Evolutionary conservation across 2,888 invertebrate species (phyloP), one percentile per base, ranked within the genome.

Genomic region (Conomelus anceps): DNA sequence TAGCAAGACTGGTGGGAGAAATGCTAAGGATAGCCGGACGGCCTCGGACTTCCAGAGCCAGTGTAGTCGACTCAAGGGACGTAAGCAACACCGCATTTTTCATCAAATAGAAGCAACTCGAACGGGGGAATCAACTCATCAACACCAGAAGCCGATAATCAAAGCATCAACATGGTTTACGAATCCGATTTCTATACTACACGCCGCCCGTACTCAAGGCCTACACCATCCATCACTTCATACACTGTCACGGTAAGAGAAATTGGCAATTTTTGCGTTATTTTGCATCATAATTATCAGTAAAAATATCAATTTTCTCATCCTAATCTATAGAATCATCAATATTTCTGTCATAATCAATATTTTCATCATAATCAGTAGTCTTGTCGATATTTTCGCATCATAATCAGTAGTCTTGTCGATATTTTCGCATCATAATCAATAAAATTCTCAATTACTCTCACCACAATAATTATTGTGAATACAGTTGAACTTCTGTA

Each of bases 131-230:
- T n/a, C n/a, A n/a, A n/a, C n/a, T n/a, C n/a, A n/a, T n/a, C n/a
- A n/a, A n/a, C n/a, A n/a, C n/a, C n/a, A n/a, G n/a, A n/a, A n/a
- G n/a, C n/a, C n/a, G n/a, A n/a, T n/a, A n/a, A n/a, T n/a, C n/a
- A n/a, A n/a, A n/a, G n/a, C n/a, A n/a, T n/a, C 92, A 95, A 94
- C 94, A 98, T 98, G 97, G 97, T 97, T 94, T 97, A 97, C 96
- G 97, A 97, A 95, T 96, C 97, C 95, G 97, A 97, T 95, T 98
- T 97, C 94, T 97, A 97, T 94, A 97, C 97, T 93, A 97, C 96
- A 94, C 96, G 97, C 94, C 96, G 97, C 94, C 96, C 97, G 92
- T 96, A 96, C 93, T 95, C 96, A 94, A 94, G 97, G 94, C 96
- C 96, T 90, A 91, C 91, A 88, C 94, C 95, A 91, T 94, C 95